Evolutionary conservation across 2,113 vertebrate species (phyloP), one percentile per base, ranked within the genome.

Genomic region (Formicarius rufipectus): DNA sequence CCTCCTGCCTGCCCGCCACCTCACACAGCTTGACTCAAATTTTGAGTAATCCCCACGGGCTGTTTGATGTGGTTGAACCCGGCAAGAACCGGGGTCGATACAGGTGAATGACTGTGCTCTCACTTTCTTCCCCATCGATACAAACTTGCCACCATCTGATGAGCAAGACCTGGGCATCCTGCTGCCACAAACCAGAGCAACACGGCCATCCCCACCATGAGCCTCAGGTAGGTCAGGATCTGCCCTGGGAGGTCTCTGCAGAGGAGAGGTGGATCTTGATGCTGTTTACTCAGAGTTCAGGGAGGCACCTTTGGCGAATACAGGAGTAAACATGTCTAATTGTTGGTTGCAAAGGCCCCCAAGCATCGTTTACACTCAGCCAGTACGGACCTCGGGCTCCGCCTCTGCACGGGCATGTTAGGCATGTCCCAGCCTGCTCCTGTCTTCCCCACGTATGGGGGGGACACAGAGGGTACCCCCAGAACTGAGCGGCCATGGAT

Each of bases 311-410:
- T 72, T 71, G 84, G 89, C 6, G 7, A 78, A 75, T 72, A 12
- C 96, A 53, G 49, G 96, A 96, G 71, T 82, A 85, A 95, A 95
- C 96, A 47, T 28, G 94, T 82, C 90, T 89, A 60, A 88, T 49
- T 5, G 53, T 62, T 88, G 89, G 42, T 63, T 96, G 92, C 77
- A 71, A 73, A 62, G 94, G 91, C 66, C 90, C 88, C 28, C 24
- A 2, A 84, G 85, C 89, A 18, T 14, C 18, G 0, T 69, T 78
- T n/a, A 45, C 12, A 31, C 69, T 71, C 14, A 31, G 72, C 33
- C 8, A 5, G 7, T 0, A 0, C 0, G 0, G 84, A 88, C 40
- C 66, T 49, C 2, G 0, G 24, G 79, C 91, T 93, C 88, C 68
- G 56, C 30, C 76, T 80, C 59, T 56, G 69, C 40, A 14, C 0